These are phyloP conservation scores for Drosophila serrata DNA, from an alignment of 1,140 invertebrate species.

Conservation along the genomic window DNA sequence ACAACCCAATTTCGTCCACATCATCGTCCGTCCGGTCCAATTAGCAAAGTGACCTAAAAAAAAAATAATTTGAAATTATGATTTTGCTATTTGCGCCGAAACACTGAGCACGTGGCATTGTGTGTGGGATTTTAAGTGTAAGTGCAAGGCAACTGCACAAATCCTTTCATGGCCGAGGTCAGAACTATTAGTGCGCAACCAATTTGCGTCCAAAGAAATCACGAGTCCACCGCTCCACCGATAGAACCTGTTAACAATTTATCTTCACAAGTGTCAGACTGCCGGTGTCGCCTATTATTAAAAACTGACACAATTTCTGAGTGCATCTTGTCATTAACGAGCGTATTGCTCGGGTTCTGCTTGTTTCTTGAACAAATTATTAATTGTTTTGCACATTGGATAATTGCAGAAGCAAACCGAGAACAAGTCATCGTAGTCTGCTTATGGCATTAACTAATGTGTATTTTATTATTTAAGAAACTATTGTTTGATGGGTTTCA, in stretches of 20 bases:
- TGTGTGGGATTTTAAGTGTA: slow-evolving; percentile 28
- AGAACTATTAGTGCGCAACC: slow-evolving; percentile 77
- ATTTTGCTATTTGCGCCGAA: slow-evolving; percentile 57
- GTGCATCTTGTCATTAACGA: slow-evolving; percentile 61
- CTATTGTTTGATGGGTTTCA: neutral
- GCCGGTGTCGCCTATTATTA: slow-evolving; percentile 65
- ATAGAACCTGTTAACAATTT: slow-evolving; percentile 73
- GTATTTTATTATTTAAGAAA: neutral
- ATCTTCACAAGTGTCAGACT: slow-evolving; percentile 49
- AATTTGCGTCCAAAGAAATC: slow-evolving; percentile 65
- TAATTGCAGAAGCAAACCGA: slow-evolving; percentile 6
- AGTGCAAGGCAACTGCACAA: slow-evolving; percentile 61
- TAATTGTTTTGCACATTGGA: slow-evolving; percentile 47
- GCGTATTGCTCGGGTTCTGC: neutral
- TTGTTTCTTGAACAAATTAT: slow-evolving; percentile 21
- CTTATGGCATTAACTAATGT: slow-evolving; percentile 5
- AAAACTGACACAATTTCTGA: slow-evolving; percentile 68
- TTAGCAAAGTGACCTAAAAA: slow-evolving; percentile 59
- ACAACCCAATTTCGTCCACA: slow-evolving; percentile 5
- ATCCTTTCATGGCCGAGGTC: slow-evolving; percentile 83
- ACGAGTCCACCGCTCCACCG: slow-evolving; percentile 25
- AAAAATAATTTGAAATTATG: slow-evolving; percentile 53
- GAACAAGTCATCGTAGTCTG: neutral
- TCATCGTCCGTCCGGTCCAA: slow-evolving; percentile 66
- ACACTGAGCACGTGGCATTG: slow-evolving; percentile 65